phyloP scores from a whole-genome alignment of 2,797 vertebrate species.

The Epinephelus coioides region DNA sequence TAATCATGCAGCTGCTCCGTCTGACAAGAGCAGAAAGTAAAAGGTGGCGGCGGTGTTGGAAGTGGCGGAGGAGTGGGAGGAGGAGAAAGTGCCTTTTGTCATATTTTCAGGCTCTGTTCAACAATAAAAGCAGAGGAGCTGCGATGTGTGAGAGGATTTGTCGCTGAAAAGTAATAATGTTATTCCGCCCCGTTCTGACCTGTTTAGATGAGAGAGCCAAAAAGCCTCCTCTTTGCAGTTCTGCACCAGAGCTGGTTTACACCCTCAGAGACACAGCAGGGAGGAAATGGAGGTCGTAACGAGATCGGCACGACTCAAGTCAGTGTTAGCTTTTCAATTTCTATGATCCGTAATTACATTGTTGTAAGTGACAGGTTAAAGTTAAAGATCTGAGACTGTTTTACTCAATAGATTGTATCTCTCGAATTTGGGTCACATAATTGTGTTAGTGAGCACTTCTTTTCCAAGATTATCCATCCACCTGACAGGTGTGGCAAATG shows the following conservation, averaged over 20 bases:
- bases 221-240: conserved; percentile 4
- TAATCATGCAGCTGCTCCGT: conserved; percentile 14
- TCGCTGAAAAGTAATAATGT: conserved; percentile 37
- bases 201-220: conserved; percentile 22
- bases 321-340: background rate
- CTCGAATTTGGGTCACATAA: no score
- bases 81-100: conserved; percentile 47
- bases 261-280: background rate
- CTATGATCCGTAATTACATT: background rate
- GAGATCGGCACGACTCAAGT: background rate
- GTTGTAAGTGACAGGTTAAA: no score
- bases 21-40: conserved; percentile 39
- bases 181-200: conserved; percentile 43
- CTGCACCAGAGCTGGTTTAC: conserved; percentile 16
- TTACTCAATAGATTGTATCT: no score
- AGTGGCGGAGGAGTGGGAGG: conserved; percentile 31
- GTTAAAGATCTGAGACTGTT: no score
- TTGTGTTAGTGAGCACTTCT: no score
- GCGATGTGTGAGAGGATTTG: conserved; percentile 29
- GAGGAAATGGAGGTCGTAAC: background rate
- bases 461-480: no score
- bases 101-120: conserved; percentile 15
- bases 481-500: no score
- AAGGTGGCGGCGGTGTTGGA: conserved; percentile 32
- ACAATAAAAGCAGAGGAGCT: conserved; percentile 31